These are phyloP conservation scores for Hydropotes inermis DNA, from an alignment of 2,113 vertebrate genomes.

Conservation along the genomic window DNA sequence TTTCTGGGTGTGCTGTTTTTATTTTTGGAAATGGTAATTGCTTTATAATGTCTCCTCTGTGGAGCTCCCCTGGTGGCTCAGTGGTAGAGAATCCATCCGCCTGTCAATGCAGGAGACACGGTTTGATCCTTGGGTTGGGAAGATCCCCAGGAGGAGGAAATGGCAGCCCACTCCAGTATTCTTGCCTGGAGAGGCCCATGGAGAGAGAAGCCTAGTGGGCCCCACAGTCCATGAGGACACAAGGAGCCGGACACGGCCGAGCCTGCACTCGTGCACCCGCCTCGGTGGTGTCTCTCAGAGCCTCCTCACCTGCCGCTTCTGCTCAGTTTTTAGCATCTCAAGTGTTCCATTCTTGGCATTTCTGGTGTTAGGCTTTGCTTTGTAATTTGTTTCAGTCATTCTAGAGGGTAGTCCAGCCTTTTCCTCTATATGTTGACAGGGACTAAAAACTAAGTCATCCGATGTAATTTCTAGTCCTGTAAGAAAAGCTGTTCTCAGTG, in stretches of 20 bases:
- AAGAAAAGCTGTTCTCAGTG: rapidly evolving
- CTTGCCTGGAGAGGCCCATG: not conserved
- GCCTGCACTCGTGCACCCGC: not conserved
- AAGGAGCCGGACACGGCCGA: not conserved
- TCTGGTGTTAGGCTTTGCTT: not conserved
- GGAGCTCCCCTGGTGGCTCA: not conserved
- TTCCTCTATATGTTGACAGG: rapidly evolving
- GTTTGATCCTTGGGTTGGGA: not conserved
- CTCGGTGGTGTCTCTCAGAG: rapidly evolving
- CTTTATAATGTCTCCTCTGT: not conserved
- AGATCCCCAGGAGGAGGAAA: not conserved
- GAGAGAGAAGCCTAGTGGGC: not conserved
- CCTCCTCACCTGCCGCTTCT: not conserved
- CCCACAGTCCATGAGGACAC: not conserved
- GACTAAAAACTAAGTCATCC: not conserved
- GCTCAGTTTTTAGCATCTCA: not conserved
- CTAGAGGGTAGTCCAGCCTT: not conserved
- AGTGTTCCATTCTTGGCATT: not conserved
- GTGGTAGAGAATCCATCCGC: not conserved
- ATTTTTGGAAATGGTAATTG: not conserved
- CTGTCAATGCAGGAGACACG: not conserved
- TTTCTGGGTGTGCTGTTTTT: not conserved
- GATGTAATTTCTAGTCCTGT: not conserved
- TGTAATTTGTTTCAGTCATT: not conserved
- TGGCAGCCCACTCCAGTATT: not conserved